A percentile compares a stretch with the other conserved stretches of the same genome.
Conservation (phyloP, 2,888 invertebrate genomes). For the Teleiodes luculella region DNA sequence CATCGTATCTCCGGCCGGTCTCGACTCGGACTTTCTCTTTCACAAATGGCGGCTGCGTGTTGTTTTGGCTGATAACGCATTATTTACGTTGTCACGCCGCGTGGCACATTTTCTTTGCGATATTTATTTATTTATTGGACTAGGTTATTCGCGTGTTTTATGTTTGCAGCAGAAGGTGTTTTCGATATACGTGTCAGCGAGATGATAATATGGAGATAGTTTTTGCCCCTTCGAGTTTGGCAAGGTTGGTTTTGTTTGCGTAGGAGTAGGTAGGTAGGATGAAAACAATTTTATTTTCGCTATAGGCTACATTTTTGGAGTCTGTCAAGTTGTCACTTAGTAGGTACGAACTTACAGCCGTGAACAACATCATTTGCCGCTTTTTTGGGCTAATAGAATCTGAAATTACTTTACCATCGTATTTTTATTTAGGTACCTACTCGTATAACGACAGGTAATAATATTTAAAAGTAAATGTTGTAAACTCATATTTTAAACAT, state of each 20-base stretch:
- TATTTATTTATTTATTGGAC: conserved; percentile 19
- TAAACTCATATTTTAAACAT: too few relatives aligned
- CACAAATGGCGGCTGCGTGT: conserved; percentile 11
- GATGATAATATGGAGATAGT: conserved; percentile 11
- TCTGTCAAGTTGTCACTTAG: conserved; percentile 38
- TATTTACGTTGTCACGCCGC: conserved; percentile 54
- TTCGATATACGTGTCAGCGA: conserved; percentile 10
- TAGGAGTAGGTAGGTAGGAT: conserved; percentile 25
- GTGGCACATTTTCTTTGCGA: conserved; percentile 27
- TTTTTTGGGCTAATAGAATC: not conserved
- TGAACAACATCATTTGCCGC: not conserved
- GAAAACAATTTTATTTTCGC: too few relatives aligned
- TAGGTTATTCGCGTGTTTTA: conserved; percentile 9
- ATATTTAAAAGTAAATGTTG: too few relatives aligned
- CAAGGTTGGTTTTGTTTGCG: conserved; percentile 32
- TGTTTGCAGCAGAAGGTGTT: conserved; percentile 31
- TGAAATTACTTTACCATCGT: not conserved
- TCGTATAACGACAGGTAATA: too few relatives aligned
- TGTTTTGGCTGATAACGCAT: conserved; percentile 43
- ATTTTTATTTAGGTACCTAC: not conserved
- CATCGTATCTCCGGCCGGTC: conserved; percentile 24
- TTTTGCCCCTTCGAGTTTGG: conserved; percentile 26
- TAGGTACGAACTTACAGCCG: not conserved
- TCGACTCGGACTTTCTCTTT: conserved; percentile 15
- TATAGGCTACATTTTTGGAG: too few relatives aligned